Evolutionary conservation across 2,113 vertebrate species (phyloP).

Genomic region (Tricholaema leucomelas): DNA sequence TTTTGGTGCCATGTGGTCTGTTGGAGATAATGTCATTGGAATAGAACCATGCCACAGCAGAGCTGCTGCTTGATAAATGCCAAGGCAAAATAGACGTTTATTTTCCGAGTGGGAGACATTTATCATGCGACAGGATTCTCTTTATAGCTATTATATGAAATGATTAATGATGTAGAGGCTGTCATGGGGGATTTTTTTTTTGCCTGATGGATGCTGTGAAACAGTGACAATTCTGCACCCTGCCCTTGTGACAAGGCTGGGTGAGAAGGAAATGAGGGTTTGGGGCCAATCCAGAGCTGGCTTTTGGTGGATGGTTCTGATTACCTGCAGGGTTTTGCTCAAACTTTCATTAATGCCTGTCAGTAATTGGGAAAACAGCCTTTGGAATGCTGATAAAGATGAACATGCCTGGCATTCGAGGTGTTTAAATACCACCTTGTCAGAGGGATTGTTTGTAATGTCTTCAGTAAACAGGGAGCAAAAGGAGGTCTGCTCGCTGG

Average conservation of each 20-base stretch:
- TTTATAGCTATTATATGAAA: constrained; percentile 65
- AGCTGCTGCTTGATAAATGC: constrained; percentile 66
- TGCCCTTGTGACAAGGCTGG: constrained; percentile 36
- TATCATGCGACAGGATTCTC: constrained; percentile 59
- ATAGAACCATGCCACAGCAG: constrained; percentile 10
- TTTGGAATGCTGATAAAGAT: constrained; percentile 27
- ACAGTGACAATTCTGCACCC: constrained; percentile 41
- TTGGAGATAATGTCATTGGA: constrained; percentile 60
- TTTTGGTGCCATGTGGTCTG: constrained; percentile 27
- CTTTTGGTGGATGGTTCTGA: constrained; percentile 23
- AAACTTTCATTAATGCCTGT: constrained; percentile 21
- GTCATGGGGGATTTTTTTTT: constrained; percentile 56
- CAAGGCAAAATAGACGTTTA: constrained; percentile 63
- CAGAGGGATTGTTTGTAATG: background rate
- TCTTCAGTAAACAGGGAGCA: background rate
- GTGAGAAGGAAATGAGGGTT: constrained; percentile 45
- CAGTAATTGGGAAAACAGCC: constrained; percentile 17
- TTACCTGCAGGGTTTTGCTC: constrained; percentile 33
- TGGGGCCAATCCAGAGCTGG: constrained; percentile 36
- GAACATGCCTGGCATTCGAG: background rate
- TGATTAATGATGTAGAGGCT: constrained; percentile 65
- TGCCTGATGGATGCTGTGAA: constrained; percentile 62
- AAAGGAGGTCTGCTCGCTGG: background rate
- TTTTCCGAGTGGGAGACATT: constrained; percentile 65
- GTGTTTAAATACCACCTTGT: constrained; percentile 19